Conservation (phyloP, 2,113 vertebrate species). For the Perca fluviatilis region DNA sequence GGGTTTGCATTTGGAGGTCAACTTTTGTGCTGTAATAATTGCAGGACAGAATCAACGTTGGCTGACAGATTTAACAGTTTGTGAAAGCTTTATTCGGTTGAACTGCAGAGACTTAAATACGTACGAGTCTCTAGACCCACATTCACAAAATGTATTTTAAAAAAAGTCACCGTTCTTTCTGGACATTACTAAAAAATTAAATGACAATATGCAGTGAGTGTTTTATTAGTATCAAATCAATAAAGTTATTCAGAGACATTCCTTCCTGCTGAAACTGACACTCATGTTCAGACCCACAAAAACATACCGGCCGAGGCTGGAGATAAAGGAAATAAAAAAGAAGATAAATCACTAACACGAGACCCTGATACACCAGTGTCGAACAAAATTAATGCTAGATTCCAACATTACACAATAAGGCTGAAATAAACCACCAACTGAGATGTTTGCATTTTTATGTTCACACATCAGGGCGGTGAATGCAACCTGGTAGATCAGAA, state of each 20-base stretch:
- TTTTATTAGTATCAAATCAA: slow-evolving; percentile 68
- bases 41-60: neutral
- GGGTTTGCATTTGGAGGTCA: too few relatives aligned
- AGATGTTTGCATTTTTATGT: slow-evolving; percentile 22
- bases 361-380: slow-evolving; percentile 30
- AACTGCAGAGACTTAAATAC: slow-evolving; percentile 28
- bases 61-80: slow-evolving; percentile 3
- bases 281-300: neutral
- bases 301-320: slow-evolving; percentile 6
- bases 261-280: slow-evolving; percentile 17
- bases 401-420: slow-evolving; percentile 29
- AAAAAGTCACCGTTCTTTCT: slow-evolving; percentile 6
- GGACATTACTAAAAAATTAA: slow-evolving; percentile 21
- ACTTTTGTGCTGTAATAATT: neutral
- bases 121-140: neutral
- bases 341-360: slow-evolving; percentile 14
- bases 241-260: slow-evolving; percentile 17
- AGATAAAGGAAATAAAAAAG: slow-evolving; percentile 5
- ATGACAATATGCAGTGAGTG: slow-evolving; percentile 39
- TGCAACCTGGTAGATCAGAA: slow-evolving; percentile 34
- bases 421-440: slow-evolving; percentile 33
- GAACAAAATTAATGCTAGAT: slow-evolving; percentile 8
- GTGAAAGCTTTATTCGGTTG: slow-evolving; percentile 57
- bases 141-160: slow-evolving; percentile 32
- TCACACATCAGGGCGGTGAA: slow-evolving; percentile 54